Evolutionary conservation across 2,113 vertebrate genomes (phyloP).

Genomic region (Osmerus mordax): DNA sequence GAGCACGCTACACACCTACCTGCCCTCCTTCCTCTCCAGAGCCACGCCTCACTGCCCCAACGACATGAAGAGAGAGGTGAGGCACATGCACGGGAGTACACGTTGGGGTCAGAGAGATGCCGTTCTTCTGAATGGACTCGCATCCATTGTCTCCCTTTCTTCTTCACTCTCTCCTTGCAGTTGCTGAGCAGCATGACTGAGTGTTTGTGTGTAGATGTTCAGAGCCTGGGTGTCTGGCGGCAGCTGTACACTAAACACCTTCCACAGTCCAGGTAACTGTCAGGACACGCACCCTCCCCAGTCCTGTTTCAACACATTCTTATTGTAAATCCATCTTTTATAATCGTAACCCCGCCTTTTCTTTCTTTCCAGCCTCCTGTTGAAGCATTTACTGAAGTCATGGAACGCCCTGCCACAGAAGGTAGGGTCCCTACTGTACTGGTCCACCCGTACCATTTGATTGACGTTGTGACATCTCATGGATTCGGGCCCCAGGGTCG

Average conservation of each 20-base stretch:
- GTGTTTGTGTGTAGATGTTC: slow-evolving; percentile 83
- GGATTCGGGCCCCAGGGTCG: no score
- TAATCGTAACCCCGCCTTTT: not conserved
- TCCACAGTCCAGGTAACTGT: slow-evolving; percentile 81
- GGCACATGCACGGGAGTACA: not conserved
- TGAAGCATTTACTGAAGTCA: slow-evolving; percentile 80
- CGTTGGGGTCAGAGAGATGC: not conserved
- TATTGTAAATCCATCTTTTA: not conserved
- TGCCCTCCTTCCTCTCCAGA: slow-evolving; percentile 93
- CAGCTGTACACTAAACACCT: slow-evolving; percentile 94
- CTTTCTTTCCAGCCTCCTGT: slow-evolving; percentile 75
- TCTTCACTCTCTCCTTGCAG: slow-evolving; percentile 56
- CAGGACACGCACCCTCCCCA: slow-evolving; percentile 76
- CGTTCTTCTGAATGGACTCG: no score
- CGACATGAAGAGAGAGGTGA: slow-evolving; percentile 89
- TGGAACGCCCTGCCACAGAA: slow-evolving; percentile 81
- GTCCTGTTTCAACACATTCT: slow-evolving; percentile 76
- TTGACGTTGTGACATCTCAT: no score
- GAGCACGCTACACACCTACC: slow-evolving; percentile 83
- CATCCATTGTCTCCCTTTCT: not conserved
- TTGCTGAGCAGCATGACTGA: slow-evolving; percentile 85
- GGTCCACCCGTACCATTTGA: no score
- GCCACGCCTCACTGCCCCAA: slow-evolving; percentile 81
- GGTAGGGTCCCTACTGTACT: slow-evolving; percentile 59
- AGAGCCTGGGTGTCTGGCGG: slow-evolving; percentile 88